These are phyloP conservation scores for Oncorhynchus masou DNA, from an alignment of 2,113 vertebrate species.

Conservation along the genomic window DNA sequence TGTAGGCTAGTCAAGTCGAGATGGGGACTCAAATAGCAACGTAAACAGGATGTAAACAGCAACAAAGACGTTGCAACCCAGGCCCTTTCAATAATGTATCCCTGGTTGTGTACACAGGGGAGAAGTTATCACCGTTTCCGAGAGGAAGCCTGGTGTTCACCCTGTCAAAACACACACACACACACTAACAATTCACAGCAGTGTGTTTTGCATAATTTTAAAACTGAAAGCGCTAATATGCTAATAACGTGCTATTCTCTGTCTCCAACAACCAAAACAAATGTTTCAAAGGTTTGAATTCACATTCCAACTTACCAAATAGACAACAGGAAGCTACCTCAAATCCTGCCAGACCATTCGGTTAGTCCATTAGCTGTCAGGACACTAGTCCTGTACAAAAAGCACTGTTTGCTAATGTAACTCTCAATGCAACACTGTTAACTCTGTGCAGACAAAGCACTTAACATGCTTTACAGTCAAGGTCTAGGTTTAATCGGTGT, in stretches of 20 bases:
- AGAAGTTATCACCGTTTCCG: constrained; percentile 44
- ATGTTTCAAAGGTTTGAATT: not conserved
- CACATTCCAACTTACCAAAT: not conserved
- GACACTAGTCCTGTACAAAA: too few species aligned
- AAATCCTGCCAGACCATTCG: not conserved
- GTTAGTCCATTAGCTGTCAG: too few species aligned
- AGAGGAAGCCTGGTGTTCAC: constrained; percentile 21
- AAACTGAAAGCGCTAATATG: not conserved
- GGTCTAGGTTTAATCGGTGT: too few species aligned
- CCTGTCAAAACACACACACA: constrained; percentile 7
- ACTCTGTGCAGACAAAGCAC: too few species aligned
- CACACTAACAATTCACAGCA: not conserved
- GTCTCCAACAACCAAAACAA: not conserved
- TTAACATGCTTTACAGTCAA: too few species aligned
- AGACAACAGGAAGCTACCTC: not conserved
- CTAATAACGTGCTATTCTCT: not conserved
- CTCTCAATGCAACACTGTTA: too few species aligned
- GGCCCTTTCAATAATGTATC: constrained; percentile 60
- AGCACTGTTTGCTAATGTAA: too few species aligned
- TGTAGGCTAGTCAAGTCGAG: constrained; percentile 10
- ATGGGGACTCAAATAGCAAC: constrained; percentile 27
- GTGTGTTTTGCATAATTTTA: not conserved
- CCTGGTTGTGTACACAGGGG: constrained; percentile 48
- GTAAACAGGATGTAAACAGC: constrained; percentile 23
- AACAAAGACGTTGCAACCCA: constrained; percentile 20